Conservation (phyloP, 2,113 vertebrate species). For the Cyphomyrus plagiostoma region DNA sequence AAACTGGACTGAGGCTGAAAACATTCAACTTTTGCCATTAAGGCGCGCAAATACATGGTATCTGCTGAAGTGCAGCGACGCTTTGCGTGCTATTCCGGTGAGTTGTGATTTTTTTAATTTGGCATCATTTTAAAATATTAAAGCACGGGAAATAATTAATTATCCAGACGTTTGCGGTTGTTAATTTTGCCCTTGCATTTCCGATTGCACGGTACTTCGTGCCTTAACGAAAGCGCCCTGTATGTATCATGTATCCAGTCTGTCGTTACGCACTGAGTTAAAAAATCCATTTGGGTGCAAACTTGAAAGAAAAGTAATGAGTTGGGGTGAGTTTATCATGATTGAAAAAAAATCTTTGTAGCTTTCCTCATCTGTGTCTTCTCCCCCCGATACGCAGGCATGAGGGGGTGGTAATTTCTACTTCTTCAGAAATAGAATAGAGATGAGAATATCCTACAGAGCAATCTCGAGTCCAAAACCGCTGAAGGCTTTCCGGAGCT, state of each 20-base stretch:
- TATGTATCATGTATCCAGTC: neutral
- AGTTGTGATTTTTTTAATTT: neutral
- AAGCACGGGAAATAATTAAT: neutral
- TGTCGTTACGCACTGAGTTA: neutral
- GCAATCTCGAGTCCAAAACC: neutral
- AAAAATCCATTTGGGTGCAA: constrained; percentile 11
- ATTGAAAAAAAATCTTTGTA: neutral
- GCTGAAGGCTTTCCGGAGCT: neutral
- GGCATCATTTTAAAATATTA: neutral
- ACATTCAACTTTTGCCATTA: constrained; percentile 11
- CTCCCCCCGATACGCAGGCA: neutral
- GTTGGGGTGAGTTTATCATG: neutral
- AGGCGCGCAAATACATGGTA: neutral
- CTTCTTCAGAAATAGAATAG: neutral
- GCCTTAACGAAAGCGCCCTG: neutral
- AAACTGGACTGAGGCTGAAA: neutral
- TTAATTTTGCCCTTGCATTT: neutral
- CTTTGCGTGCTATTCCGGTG: neutral
- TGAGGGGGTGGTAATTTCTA: constrained; percentile 11
- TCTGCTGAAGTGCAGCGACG: neutral
- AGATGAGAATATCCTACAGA: neutral
- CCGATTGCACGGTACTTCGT: neutral
- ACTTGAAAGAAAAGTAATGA: neutral
- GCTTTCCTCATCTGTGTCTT: neutral
- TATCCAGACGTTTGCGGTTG: neutral